Evolutionary conservation across 2,797 vertebrate species (phyloP), one percentile per base, ranked within the genome.

Genomic region (Sebastes iracundus): DNA sequence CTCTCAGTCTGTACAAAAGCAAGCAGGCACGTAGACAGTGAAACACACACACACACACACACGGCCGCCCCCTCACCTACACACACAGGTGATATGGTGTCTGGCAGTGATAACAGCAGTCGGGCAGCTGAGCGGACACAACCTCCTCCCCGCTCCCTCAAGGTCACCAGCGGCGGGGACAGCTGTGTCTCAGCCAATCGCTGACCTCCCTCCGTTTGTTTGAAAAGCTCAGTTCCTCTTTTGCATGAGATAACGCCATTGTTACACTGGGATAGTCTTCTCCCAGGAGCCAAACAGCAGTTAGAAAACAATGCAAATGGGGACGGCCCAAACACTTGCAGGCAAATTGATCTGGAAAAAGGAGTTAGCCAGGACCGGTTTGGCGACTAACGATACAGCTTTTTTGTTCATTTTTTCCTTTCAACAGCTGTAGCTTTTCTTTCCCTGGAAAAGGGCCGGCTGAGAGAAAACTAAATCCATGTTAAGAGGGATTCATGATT

Each of bases 31-130:
- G 5, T 59, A 71, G 20, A 72, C 69, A 66, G 2, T 5, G 20
- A 60, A 22, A 13, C 59, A 16, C 78, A 64, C 58, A 56, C 42
- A 68, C 42, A 55, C 38, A 68, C 42, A 16, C 35, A 56, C 42
- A 68, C 46, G 7, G 52, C 80, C n/a, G 4, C 74, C 42, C 20
- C 53, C 42, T 14, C 38, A 2, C 53, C 23, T 27, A 13, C 53
- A 22, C 78, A 67, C 58, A 65, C 61, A 16, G 87, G 90, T 92
- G 82, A 86, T 72, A 82, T 3, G 11, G 32, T 65, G 85, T 91
- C 78, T 88, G 78, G 53, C 75, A 60, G 69, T 55, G 90, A 90
- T 91, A 92, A 89, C 81, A 72, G 77, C 80, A 77, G 76, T 49
- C 20, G 6, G 55, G 69, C 72, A 82, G 87, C 84, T 83, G 71